A percentile compares a stretch with the other conserved stretches of the same genome.
Conservation (phyloP, 2,888 invertebrate genomes). For the Mechanitis mazaeus region DNA sequence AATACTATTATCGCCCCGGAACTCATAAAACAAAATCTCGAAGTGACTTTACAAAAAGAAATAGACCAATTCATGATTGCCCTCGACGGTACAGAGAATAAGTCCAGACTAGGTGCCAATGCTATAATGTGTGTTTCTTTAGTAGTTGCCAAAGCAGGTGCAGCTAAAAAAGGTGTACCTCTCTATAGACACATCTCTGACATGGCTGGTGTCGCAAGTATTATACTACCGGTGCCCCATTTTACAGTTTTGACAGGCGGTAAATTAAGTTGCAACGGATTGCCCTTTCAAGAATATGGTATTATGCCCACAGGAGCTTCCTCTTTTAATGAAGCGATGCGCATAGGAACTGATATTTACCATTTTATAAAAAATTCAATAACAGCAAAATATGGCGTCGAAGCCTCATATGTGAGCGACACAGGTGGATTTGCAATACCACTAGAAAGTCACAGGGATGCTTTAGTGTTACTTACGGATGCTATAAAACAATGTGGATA, state of each 20-base stretch:
- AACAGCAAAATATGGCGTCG: slow-evolving; percentile 91
- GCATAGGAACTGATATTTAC: slow-evolving; percentile 96
- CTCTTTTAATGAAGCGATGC: slow-evolving; percentile 96
- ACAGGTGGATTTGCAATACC: slow-evolving; percentile 99
- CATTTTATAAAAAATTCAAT: slow-evolving; percentile 94
- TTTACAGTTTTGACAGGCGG: slow-evolving; percentile 99
- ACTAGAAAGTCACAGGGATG: slow-evolving; percentile 95
- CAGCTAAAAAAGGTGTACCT: slow-evolving; percentile 93
- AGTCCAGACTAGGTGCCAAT: slow-evolving; percentile 95
- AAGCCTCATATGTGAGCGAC: slow-evolving; percentile 95
- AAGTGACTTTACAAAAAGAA: slow-evolving; percentile 92
- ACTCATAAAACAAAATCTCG: slow-evolving; percentile 85
- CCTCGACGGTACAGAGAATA: slow-evolving; percentile 97
- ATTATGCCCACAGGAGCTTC: slow-evolving; percentile 94
- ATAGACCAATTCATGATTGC: slow-evolving; percentile 91
- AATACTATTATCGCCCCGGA: slow-evolving; percentile 89
- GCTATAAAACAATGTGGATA: slow-evolving; percentile 96
- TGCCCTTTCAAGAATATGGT: slow-evolving; percentile 97
- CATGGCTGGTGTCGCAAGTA: slow-evolving; percentile 90
- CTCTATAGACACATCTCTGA: slow-evolving; percentile 96
- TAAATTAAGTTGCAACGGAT: slow-evolving; percentile 95
- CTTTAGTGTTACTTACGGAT: slow-evolving; percentile 86
- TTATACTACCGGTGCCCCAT: slow-evolving; percentile 96
- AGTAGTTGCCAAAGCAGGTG: slow-evolving; percentile 97
- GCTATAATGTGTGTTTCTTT: slow-evolving; percentile 97